A percentile compares a stretch with the other conserved stretches of the same genome.
Evolutionary conservation across 2,888 invertebrate genomes (phyloP).

Genomic region (Hymenopus coronatus): DNA sequence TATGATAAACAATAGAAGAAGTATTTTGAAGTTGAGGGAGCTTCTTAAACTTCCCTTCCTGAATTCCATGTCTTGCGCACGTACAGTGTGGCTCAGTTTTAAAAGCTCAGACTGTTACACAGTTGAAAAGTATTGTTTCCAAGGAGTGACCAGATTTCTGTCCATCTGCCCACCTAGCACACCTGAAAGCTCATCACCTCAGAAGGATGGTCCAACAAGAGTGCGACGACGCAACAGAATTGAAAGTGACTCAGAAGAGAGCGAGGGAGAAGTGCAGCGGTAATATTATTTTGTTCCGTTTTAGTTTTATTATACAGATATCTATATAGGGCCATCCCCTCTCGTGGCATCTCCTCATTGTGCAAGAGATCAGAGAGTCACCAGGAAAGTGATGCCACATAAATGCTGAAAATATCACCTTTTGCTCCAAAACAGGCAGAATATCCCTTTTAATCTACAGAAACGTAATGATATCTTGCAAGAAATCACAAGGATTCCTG

Average conservation of each 20-base stretch:
- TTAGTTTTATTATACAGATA: neutral
- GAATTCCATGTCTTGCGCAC: neutral
- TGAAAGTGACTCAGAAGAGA: slow-evolving; percentile 15
- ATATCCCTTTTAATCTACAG: no score
- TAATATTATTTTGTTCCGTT: slow-evolving; percentile 1
- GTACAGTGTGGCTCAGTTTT: neutral
- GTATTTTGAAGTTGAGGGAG: neutral
- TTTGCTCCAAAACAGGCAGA: no score
- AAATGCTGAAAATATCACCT: no score
- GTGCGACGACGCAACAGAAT: slow-evolving; percentile 15
- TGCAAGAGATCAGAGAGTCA: no score
- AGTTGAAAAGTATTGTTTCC: neutral
- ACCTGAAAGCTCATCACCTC: neutral
- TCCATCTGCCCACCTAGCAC: slow-evolving; percentile 11
- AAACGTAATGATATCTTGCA: no score
- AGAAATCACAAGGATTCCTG: no score
- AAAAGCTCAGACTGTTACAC: neutral
- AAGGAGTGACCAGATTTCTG: neutral
- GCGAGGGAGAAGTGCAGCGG: slow-evolving; percentile 1
- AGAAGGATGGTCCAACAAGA: neutral
- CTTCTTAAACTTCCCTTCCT: neutral
- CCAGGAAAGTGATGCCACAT: no score
- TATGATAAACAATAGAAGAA: neutral
- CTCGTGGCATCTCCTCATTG: no score
- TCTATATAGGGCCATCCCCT: neutral